Conservation (phyloP, 2,113 vertebrate genomes). For the Bujurquina vittata region DNA sequence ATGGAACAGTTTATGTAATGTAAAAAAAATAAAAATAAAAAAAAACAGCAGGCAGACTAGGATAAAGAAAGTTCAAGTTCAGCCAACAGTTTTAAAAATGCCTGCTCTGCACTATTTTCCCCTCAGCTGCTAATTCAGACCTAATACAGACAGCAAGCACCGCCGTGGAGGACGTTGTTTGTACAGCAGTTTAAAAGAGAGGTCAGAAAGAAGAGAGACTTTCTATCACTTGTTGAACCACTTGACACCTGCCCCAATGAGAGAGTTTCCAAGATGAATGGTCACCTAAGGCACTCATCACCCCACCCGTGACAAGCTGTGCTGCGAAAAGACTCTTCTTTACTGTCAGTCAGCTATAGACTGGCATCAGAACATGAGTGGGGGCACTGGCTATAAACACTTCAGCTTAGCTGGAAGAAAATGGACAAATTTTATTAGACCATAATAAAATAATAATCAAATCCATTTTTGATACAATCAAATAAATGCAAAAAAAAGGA, state of each 20-base stretch:
- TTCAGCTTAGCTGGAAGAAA: background rate
- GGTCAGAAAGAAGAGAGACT: slow-evolving; percentile 34
- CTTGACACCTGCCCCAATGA: slow-evolving; percentile 14
- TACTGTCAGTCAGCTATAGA: slow-evolving; percentile 16
- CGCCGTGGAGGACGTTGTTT: slow-evolving; percentile 16
- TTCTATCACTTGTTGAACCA: slow-evolving; percentile 44
- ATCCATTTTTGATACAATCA: background rate
- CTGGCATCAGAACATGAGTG: background rate
- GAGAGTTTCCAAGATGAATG: slow-evolving; percentile 32
- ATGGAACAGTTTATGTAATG: background rate
- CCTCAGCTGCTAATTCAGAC: slow-evolving; percentile 22
- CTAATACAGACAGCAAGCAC: background rate
- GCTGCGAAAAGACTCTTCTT: slow-evolving; percentile 11
- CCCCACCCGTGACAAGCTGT: slow-evolving; percentile 8
- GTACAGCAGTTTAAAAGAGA: slow-evolving; percentile 41
- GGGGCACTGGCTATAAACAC: background rate
- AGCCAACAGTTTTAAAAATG: background rate
- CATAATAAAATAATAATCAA: background rate
- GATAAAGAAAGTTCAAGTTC: background rate
- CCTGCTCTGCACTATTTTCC: background rate
- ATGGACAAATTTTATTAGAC: background rate
- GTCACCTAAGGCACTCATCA: slow-evolving; percentile 33
- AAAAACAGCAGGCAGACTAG: background rate
- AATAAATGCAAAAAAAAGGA: background rate
- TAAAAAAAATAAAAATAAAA: background rate